phyloP scores from a whole-genome alignment of 2,797 vertebrate species.

The Poeciliopsis gracilis region DNA sequence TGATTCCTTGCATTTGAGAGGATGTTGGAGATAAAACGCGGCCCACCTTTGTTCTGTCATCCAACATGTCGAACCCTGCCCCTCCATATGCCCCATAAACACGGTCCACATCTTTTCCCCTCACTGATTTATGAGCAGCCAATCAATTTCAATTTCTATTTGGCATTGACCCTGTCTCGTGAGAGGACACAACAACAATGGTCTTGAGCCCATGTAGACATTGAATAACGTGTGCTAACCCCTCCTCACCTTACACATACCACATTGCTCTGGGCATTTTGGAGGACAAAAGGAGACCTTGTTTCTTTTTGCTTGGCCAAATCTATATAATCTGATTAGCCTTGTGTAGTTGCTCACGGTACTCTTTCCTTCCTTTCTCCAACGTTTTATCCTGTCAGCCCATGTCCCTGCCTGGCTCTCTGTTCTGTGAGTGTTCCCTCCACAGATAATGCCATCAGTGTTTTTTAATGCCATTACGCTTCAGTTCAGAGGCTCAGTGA shows the following conservation, averaged over 20 bases:
- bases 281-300: constrained; percentile 73
- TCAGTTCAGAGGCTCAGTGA: constrained; percentile 58
- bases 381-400: constrained; percentile 27
- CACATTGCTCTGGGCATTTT: constrained; percentile 69
- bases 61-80: constrained; percentile 38
- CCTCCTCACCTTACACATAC: constrained; percentile 41
- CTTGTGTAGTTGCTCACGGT: constrained; percentile 50
- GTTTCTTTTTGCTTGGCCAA: constrained; percentile 36
- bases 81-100: constrained; percentile 38
- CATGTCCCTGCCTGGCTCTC: constrained; percentile 16
- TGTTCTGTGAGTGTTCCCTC: constrained; percentile 30
- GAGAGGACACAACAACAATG: constrained; percentile 72
- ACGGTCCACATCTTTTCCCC: constrained; percentile 39
- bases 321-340: constrained; percentile 82
- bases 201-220: constrained; percentile 60
- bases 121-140: constrained; percentile 69
- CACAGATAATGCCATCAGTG: constrained; percentile 64
- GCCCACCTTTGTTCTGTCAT: constrained; percentile 14
- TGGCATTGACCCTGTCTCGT: constrained; percentile 69
- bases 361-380: constrained; percentile 32
- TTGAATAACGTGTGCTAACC: constrained; percentile 71
- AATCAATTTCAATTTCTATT: constrained; percentile 82
- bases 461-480: constrained; percentile 63
- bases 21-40: constrained; percentile 13
- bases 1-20: constrained; percentile 10